Evolutionary conservation across 2,888 invertebrate genomes (phyloP).

Genomic region (Pediacus dermestoides): DNA sequence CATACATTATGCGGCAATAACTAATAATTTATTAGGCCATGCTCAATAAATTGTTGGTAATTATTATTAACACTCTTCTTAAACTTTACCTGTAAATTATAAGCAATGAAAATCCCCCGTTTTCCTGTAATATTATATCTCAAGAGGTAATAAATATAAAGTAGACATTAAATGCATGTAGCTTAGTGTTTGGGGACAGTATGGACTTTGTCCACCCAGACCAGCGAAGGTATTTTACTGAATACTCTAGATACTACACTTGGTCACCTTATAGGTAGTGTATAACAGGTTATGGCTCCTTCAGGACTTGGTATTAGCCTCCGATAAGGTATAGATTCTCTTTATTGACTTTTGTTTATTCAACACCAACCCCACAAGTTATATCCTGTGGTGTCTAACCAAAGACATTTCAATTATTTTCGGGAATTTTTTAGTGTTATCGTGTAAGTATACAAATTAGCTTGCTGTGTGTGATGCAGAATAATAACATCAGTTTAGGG

Average conservation of each 20-base stretch:
- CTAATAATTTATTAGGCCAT: too few relatives aligned
- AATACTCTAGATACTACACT: constrained; percentile 28
- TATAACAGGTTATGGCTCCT: constrained; percentile 33
- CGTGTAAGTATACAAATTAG: too few relatives aligned
- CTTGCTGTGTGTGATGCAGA: constrained; percentile 18
- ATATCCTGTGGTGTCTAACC: too few relatives aligned
- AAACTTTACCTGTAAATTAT: constrained; percentile 10
- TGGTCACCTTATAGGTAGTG: constrained; percentile 32
- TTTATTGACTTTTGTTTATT: constrained; percentile 17
- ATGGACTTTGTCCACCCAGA: constrained; percentile 27
- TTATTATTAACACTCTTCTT: constrained; percentile 13
- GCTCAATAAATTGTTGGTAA: constrained; percentile 2
- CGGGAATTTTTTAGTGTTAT: too few relatives aligned
- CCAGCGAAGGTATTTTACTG: constrained; percentile 31
- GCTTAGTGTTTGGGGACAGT: constrained; percentile 26
- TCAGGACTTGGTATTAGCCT: constrained; percentile 30
- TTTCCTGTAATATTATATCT: constrained; percentile 21
- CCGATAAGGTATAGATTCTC: constrained; percentile 21
- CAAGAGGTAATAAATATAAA: constrained; percentile 32
- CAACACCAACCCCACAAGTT: too few relatives aligned
- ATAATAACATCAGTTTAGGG: constrained; percentile 31
- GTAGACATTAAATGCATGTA: constrained; percentile 30
- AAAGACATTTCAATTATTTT: too few relatives aligned
- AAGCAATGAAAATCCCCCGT: neutral
- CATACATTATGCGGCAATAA: too few relatives aligned